Base-by-base conservation (phyloP, 30 jellyfish, hydroid and myxozoan genomes). In the Rhopilema esculentum region DNA sequence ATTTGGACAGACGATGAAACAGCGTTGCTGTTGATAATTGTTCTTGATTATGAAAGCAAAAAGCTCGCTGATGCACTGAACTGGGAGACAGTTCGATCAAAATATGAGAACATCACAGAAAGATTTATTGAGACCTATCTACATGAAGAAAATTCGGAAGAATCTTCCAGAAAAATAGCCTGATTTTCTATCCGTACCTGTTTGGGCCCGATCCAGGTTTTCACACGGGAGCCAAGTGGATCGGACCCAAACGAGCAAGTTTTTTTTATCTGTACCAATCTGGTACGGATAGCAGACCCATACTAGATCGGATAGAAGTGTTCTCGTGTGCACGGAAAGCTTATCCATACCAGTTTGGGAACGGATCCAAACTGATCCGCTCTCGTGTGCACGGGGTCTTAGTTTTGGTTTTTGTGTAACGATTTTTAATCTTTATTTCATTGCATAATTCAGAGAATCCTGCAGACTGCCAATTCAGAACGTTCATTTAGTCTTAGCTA, bases 161-260 rank as follows among this genome's bases (percentile, higher is more conserved):
- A 40, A 40, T 6, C 12, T 40, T 40, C 9, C 12, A 2, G 12
- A 12, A 63, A 63, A 63, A 24, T 63, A 63, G 72, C 29, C 29
- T 63, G 4, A n/a, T 63, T 63, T 24, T 63, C 72, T 63, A 69
- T 69, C 22, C 12, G 53, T 18, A 29, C 80, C 50, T 6, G 53
- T 69, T 23, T 23, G 7, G 26, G 23, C 50, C 80, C 53, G 80
- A 27, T 23, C 53, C 64, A 69, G 50, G 48, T 29, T 20, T 24
- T 29, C 53, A 17, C 80, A 69, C 80, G 17, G 50, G 69, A n/a
- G 79, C 33, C 33, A 28, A 74, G 22, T 74, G 85, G 48, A 48
- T 74, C 16, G 2, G 33, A n/a, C 18, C 27, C 85, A 31, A 40
- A 40, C 57, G 57, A 40, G 57, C 57, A n/a, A n/a, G n/a, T 40